These are phyloP conservation scores for Porites australiensis DNA, from an alignment of 64 coral and sea anemone genomes.

Conservation along the genomic window DNA sequence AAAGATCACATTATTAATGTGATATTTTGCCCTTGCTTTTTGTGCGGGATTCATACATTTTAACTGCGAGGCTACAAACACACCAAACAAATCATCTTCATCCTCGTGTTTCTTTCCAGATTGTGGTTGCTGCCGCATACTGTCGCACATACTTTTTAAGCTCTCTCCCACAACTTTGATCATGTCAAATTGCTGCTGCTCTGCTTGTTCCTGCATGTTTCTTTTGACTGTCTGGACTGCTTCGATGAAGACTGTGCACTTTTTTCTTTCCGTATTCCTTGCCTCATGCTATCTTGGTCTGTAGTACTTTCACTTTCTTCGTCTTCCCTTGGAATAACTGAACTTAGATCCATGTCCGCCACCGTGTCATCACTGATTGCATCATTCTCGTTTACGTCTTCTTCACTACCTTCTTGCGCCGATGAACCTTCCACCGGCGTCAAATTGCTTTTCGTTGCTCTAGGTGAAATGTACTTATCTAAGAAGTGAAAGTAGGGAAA, in stretches of 20 bases:
- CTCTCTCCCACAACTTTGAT: neutral
- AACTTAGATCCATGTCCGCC: neutral
- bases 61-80: neutral
- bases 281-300: neutral
- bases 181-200: neutral
- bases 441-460: too few relatives aligned
- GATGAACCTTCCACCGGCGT: too few relatives aligned
- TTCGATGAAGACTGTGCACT: neutral
- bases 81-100: slow-evolving; percentile 11
- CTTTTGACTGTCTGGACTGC: neutral
- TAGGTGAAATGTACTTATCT: too few relatives aligned
- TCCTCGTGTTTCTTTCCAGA: neutral
- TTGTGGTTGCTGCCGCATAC: neutral
- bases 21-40: neutral
- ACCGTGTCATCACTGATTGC: neutral
- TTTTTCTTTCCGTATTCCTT: neutral
- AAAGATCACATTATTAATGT: too few relatives aligned
- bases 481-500: too few relatives aligned
- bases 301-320: slow-evolving; percentile 11
- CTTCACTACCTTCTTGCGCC: too few relatives aligned
- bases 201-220: slow-evolving; percentile 39
- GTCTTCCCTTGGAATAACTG: neutral
- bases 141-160: neutral
- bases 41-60: neutral
- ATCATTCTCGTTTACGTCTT: too few relatives aligned